A percentile compares a stretch with the other conserved stretches of the same genome.
Conservation (phyloP, 2,113 vertebrate genomes). For the Urocolius indicus region DNA sequence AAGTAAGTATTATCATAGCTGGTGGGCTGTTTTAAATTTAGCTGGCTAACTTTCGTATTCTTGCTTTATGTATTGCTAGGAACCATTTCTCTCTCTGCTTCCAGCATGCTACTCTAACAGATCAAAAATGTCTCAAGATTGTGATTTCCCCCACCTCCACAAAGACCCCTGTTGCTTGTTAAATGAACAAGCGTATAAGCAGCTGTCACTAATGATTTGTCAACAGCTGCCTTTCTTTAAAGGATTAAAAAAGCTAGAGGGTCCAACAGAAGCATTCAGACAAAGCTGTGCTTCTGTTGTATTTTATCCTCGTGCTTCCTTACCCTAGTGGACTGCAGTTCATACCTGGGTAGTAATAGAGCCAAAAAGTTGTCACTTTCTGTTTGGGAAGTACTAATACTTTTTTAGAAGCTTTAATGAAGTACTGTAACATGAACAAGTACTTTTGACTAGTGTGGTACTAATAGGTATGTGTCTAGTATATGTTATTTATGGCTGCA, state of each 20-base stretch:
- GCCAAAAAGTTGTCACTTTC: neutral
- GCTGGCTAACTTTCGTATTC: neutral
- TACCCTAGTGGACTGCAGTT: neutral
- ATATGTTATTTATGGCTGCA: neutral
- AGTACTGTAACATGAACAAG: neutral
- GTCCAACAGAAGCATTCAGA: neutral
- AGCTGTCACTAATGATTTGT: neutral
- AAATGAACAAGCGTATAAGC: neutral
- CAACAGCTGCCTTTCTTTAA: neutral
- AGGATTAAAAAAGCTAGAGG: neutral
- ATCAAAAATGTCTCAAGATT: neutral
- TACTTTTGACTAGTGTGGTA: neutral
- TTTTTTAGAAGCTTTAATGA: neutral
- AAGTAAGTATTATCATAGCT: conserved; percentile 74
- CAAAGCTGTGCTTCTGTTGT: neutral
- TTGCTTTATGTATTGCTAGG: neutral
- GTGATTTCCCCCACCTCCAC: neutral
- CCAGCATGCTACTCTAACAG: neutral
- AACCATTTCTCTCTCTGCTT: neutral
- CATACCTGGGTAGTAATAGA: neutral
- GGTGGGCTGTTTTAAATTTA: neutral
- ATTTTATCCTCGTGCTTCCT: neutral
- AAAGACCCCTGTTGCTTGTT: neutral
- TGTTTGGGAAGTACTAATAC: neutral
- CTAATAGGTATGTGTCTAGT: neutral